Evolutionary conservation across 2,888 invertebrate species (phyloP), one percentile per base, ranked within the genome.

Genomic region (Silvanus unidentatus): DNA sequence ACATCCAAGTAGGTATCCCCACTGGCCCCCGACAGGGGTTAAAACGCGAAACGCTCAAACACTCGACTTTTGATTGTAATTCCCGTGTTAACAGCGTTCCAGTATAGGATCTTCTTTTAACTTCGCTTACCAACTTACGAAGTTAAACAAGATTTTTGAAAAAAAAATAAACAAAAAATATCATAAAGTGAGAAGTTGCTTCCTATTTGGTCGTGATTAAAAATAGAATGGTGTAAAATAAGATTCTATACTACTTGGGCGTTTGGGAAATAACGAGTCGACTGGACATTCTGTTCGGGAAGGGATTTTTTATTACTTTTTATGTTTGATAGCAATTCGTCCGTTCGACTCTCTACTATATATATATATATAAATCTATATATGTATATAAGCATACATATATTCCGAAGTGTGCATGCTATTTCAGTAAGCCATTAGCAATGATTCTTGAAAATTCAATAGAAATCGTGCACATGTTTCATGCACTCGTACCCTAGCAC

Each of bases 1-100:
- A 54, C 63, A 64, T 55, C 59, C 69, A 71, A 70, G 71, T 71
- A 70, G 61, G 71, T 71, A 69, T 55, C 28, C 16, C 15, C 16
- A 32, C 12, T n/a, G 22, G 22, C 22, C 22, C 22, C 22, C 22
- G 8, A 22, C 8, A 3, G 22, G 22, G 22, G 22, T 22, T n/a
- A n/a, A n/a, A n/a, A n/a, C n/a, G n/a, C n/a, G n/a, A n/a, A n/a
- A n/a, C n/a, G n/a, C n/a, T n/a, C n/a, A n/a, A n/a, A n/a, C n/a
- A n/a, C n/a, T n/a, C n/a, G n/a, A n/a, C n/a, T n/a, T n/a, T n/a
- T n/a, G n/a, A n/a, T n/a, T n/a, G n/a, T n/a, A n/a, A n/a, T n/a
- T n/a, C n/a, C n/a, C n/a, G n/a, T n/a, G n/a, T n/a, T n/a, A n/a
- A n/a, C n/a, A n/a, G n/a, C n/a, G n/a, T n/a, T n/a, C 8, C 8